phyloP scores from a whole-genome alignment of 2,113 vertebrate species.

The Coregonus clupeaformis region DNA sequence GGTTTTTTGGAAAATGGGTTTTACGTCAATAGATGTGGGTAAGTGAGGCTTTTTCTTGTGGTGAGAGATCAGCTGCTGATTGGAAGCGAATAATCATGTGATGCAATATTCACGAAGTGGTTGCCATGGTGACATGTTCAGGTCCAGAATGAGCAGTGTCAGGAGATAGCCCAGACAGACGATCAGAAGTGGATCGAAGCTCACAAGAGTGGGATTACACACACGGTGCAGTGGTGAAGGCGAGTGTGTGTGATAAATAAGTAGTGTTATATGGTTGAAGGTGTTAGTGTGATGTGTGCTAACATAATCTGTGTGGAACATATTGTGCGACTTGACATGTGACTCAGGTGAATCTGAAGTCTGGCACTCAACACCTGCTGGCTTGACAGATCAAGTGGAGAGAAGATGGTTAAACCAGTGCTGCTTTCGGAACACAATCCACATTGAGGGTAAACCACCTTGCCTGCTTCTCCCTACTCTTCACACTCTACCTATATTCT shows the following conservation, averaged over 20 bases:
- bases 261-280: neutral
- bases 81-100: neutral
- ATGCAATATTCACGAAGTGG: neutral
- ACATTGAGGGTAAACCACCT: slow-evolving; percentile 93
- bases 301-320: neutral
- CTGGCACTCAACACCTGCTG: slow-evolving; percentile 93
- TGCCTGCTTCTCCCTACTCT: too few relatives aligned
- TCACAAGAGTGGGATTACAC: slow-evolving; percentile 89
- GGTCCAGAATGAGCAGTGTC: slow-evolving; percentile 98
- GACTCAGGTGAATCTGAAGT: slow-evolving; percentile 86
- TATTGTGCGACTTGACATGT: neutral
- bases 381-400: too few relatives aligned
- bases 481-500: neutral
- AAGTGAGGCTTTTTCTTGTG: neutral
- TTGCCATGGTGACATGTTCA: slow-evolving; percentile 44
- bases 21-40: too few relatives aligned
- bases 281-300: neutral
- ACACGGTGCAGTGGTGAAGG: slow-evolving; percentile 82
- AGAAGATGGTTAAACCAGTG: slow-evolving; percentile 90
- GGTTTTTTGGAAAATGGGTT: too few relatives aligned
- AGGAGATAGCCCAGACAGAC: slow-evolving; percentile 85
- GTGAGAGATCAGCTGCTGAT: neutral
- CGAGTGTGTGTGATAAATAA: neutral
- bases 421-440: slow-evolving; percentile 94
- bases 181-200: slow-evolving; percentile 93